Base-by-base conservation (phyloP, 2,113 vertebrate species). In the Aphyosemion australe region DNA sequence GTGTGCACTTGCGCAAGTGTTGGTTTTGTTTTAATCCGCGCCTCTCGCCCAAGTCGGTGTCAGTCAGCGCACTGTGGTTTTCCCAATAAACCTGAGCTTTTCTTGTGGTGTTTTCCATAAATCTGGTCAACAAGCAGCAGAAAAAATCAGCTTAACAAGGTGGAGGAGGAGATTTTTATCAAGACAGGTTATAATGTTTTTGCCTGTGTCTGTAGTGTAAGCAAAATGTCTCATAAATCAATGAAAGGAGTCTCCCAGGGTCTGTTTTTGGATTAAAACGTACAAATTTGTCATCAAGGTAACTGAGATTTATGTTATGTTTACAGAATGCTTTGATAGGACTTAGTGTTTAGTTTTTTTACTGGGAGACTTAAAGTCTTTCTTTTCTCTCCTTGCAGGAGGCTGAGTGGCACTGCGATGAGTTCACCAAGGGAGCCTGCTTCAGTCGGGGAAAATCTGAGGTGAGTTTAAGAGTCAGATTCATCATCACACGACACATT, bases 371-470 rank as follows among this genome's bases (percentile, higher is more conserved):
- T 88, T 12, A 81, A 54, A 55, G 26, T 70, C 51, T 39, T 70
- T 80, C 11, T 46, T 76, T 49, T 78, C 21, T 53, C 84, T 67
- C 62, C 69, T 76, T 77, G 21, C 87, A 99, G 97, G 95, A 93
- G 70, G 95, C 94, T 61, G 94, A 96, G 73, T 99, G 97, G 97
- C 93, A 90, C 39, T 98, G 96, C 77, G 96, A 98, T 37, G 95
- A 98, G 84, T 94, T 94, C 76, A 95, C 96, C 85, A 96, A 94
- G 90, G 96, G 92, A 90, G 93, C 95, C 70, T 99, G 97, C 74
- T 98, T 97, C 89, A 99, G 97, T 79, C 96, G 97, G 34, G 97
- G 97, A 32, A 99, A 99, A 72, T 96, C 96, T 12, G 92, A 97
- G 95, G 97, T 98, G 91, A 92, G 94, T 70, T 79, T n/a, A n/a